Conservation (phyloP, 2,888 invertebrate species). For the Dynastes tityus region DNA sequence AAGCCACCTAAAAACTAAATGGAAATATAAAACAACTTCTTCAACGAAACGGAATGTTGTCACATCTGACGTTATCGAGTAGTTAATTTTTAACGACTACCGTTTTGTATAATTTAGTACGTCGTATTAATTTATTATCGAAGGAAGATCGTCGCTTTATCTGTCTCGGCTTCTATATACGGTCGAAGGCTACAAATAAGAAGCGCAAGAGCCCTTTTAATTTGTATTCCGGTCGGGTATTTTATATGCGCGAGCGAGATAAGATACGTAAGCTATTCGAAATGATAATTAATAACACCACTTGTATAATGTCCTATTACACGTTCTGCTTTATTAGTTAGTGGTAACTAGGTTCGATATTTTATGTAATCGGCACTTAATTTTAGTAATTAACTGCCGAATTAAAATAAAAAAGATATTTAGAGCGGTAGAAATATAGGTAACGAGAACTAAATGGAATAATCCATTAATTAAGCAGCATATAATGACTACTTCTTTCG, state of each 20-base stretch:
- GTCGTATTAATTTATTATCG: constrained; percentile 45
- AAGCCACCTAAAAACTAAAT: too few relatives aligned
- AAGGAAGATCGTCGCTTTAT: constrained; percentile 21
- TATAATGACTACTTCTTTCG: too few relatives aligned
- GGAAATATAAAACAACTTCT: constrained; percentile 13
- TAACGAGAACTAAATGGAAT: too few relatives aligned
- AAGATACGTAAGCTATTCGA: constrained; percentile 6
- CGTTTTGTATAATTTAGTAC: constrained; percentile 44
- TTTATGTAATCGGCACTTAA: constrained; percentile 29
- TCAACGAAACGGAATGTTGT: constrained; percentile 38
- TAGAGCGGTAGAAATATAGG: too few relatives aligned
- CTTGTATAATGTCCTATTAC: constrained; percentile 19
- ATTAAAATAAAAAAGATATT: not conserved
- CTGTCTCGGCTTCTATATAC: constrained; percentile 19
- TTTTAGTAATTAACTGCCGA: constrained; percentile 5
- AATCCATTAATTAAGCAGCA: too few relatives aligned
- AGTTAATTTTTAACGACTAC: constrained; percentile 45
- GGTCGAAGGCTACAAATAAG: constrained; percentile 34
- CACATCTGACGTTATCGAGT: constrained; percentile 39
- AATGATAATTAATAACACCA: constrained; percentile 28
- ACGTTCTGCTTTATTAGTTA: constrained; percentile 1
- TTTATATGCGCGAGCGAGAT: constrained; percentile 9
- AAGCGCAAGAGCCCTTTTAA: constrained; percentile 1
- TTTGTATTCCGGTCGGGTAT: constrained; percentile 11
- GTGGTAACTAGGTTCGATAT: not conserved